phyloP scores from a whole-genome alignment of 2,113 vertebrate genomes.

The Hemichromis elongatus region DNA sequence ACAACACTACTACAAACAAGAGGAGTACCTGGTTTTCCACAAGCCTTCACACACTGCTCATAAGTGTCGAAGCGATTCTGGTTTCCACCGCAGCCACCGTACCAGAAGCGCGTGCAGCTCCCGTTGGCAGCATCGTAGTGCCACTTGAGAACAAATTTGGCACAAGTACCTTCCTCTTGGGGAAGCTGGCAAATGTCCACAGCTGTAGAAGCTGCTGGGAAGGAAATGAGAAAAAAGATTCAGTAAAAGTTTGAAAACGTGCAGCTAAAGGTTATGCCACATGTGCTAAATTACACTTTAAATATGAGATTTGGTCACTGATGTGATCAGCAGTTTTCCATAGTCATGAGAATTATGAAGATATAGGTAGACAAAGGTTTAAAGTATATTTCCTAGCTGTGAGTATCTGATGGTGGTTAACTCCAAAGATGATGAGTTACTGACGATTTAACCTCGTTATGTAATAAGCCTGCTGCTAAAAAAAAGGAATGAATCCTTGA shows the following conservation, averaged over 20 bases:
- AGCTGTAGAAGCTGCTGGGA: slow-evolving; percentile 20
- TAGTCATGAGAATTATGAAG: background rate
- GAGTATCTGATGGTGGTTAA: background rate
- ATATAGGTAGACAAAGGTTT: background rate
- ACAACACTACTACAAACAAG: background rate
- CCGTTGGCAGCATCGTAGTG: slow-evolving; percentile 74
- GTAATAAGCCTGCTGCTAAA: background rate
- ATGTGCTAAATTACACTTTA: background rate
- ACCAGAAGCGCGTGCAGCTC: slow-evolving; percentile 91
- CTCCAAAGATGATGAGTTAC: background rate
- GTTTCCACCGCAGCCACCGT: slow-evolving; percentile 88
- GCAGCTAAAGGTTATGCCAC: background rate
- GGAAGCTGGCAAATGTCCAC: slow-evolving; percentile 78
- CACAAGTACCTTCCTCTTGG: slow-evolving; percentile 83
- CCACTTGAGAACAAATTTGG: slow-evolving; percentile 84
- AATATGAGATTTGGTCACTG: background rate
- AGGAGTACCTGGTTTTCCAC: slow-evolving; percentile 75
- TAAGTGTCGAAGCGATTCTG: slow-evolving; percentile 85
- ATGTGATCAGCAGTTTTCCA: background rate
- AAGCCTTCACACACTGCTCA: slow-evolving; percentile 83
- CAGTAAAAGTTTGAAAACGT: background rate
- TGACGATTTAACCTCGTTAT: background rate
- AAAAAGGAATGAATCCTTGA: slow-evolving; percentile 13
- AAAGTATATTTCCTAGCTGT: background rate
- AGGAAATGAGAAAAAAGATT: background rate